Evolutionary conservation across 2,113 vertebrate genomes (phyloP).

Genomic region (Dascyllus trimaculatus): DNA sequence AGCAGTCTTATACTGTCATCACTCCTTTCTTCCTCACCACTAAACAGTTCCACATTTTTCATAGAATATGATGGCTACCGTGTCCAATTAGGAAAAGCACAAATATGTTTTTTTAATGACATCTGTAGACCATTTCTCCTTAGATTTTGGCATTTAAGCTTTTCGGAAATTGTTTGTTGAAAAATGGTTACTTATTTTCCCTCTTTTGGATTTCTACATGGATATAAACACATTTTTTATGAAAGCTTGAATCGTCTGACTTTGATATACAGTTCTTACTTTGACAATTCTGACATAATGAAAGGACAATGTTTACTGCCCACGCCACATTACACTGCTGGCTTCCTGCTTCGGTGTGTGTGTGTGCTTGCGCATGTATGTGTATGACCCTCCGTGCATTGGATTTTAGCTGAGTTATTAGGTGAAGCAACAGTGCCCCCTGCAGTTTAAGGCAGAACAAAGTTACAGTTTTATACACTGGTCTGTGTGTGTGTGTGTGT

Average conservation of each 20-base stretch:
- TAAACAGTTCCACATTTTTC: constrained; percentile 12
- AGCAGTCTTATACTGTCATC: constrained; percentile 9
- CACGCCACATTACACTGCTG: constrained; percentile 39
- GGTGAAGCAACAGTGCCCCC: constrained; percentile 61
- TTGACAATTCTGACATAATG: constrained; percentile 52
- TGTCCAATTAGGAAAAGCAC: constrained; percentile 42
- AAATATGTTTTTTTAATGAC: constrained; percentile 23
- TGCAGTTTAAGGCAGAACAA: constrained; percentile 15
- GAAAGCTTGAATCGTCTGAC: constrained; percentile 35
- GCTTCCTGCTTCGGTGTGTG: constrained; percentile 21
- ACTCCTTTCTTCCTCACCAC: neutral
- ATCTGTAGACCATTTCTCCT: neutral
- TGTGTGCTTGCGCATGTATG: constrained; percentile 11
- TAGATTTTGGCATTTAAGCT: constrained; percentile 7
- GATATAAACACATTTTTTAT: constrained; percentile 29
- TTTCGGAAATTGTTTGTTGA: constrained; percentile 8
- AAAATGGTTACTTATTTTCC: neutral
- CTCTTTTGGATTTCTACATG: constrained; percentile 6
- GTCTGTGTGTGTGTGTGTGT: too few species aligned
- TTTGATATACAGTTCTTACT: constrained; percentile 45
- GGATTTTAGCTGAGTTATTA: neutral
- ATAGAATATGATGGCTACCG: constrained; percentile 7
- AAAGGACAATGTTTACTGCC: constrained; percentile 37
- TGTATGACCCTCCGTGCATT: neutral
- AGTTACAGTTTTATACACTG: neutral